Percentiles rank a stretch among this genome's conserved stretches.
Conservation (phyloP, 2,888 invertebrate species). For the Carpatolechia fugitivella region DNA sequence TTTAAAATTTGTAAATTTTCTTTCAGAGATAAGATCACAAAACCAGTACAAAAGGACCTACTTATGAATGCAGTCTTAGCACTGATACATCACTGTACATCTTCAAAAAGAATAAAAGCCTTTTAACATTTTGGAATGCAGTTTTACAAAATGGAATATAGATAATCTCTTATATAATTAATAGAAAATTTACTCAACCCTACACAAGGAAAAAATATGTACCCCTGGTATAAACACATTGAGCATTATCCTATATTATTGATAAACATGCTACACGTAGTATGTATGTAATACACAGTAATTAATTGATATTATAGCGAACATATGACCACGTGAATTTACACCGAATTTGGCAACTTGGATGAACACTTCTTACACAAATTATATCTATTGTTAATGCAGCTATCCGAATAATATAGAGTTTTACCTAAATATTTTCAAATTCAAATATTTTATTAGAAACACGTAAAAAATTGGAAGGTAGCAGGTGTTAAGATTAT, state of each 20-base stretch:
- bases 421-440: conserved; percentile 19
- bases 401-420: conserved; percentile 13
- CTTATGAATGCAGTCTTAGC: conserved; percentile 67
- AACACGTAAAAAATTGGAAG: conserved; percentile 13
- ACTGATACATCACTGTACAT: conserved; percentile 58
- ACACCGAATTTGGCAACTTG: conserved; percentile 75
- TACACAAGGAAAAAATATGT: conserved; percentile 56
- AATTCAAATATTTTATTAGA: not conserved
- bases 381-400: conserved; percentile 34
- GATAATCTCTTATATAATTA: conserved; percentile 43
- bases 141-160: conserved; percentile 57
- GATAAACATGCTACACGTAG: conserved; percentile 68
- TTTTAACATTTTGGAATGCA: conserved; percentile 52
- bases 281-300: conserved; percentile 53
- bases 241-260: conserved; percentile 73
- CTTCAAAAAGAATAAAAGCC: conserved; percentile 56
- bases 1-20: conserved; percentile 60
- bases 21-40: conserved; percentile 56
- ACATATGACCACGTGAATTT: conserved; percentile 59
- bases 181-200: conserved; percentile 48
- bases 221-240: conserved; percentile 70
- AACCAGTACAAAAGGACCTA: conserved; percentile 56
- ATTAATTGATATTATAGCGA: conserved; percentile 62
- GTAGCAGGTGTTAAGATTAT: conserved; percentile 17
- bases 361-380: conserved; percentile 66